Evolutionary conservation across 2,797 vertebrate genomes (phyloP).

Genomic region (Hipposideros larvatus): DNA sequence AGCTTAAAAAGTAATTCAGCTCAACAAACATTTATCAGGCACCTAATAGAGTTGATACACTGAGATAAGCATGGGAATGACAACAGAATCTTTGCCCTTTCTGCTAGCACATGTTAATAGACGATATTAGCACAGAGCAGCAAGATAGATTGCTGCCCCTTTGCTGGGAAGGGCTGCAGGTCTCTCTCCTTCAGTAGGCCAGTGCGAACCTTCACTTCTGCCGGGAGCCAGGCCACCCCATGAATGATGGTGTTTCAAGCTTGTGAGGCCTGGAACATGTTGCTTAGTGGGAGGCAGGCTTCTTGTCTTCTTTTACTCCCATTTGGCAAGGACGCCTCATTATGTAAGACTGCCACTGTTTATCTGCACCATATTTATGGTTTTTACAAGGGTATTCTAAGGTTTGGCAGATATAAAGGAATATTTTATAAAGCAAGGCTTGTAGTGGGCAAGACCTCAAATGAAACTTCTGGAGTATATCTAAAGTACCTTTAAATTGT

Average conservation of each 20-base stretch:
- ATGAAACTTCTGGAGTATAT: constrained; percentile 70
- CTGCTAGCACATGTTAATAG: neutral
- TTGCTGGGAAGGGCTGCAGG: neutral
- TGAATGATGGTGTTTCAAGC: constrained; percentile 73
- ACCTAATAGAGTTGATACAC: neutral
- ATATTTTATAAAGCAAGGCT: constrained; percentile 73
- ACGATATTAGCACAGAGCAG: neutral
- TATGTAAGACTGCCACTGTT: constrained; percentile 81
- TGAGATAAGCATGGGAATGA: neutral
- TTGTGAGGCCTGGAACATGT: constrained; percentile 70
- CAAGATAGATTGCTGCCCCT: neutral
- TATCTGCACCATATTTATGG: constrained; percentile 72
- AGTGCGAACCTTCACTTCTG: neutral
- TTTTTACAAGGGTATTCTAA: constrained; percentile 74
- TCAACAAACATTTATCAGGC: neutral
- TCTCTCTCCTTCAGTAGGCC: neutral
- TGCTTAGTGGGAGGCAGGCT: constrained; percentile 64
- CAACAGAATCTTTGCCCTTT: neutral
- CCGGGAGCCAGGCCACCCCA: neutral
- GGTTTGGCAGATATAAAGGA: constrained; percentile 77
- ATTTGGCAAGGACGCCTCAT: constrained; percentile 74
- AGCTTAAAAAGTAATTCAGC: neutral
- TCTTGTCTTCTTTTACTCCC: constrained; percentile 72
- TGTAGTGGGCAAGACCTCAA: constrained; percentile 53
- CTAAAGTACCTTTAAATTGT: constrained; percentile 64